These are phyloP conservation scores for Harpalus rufipes DNA, from an alignment of 2,888 invertebrate genomes.

Conservation along the genomic window DNA sequence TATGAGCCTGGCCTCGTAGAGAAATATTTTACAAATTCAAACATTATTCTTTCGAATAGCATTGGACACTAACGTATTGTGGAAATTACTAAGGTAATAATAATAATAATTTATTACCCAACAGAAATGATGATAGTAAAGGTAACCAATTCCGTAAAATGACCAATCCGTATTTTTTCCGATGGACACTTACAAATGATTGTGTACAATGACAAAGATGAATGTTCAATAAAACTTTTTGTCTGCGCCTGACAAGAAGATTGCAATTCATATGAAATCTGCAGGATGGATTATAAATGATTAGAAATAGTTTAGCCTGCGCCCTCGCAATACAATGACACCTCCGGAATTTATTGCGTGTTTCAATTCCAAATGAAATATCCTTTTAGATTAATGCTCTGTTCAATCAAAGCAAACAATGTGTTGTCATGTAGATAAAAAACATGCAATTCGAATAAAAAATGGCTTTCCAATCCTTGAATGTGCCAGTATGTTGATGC, in stretches of 20 bases:
- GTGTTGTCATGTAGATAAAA: slow-evolving; percentile 65
- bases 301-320: slow-evolving; percentile 52
- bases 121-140: slow-evolving; percentile 1
- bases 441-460: slow-evolving; percentile 30
- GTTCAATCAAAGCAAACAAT: slow-evolving; percentile 62
- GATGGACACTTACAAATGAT: slow-evolving; percentile 36
- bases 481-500: slow-evolving; percentile 55
- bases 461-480: slow-evolving; percentile 58
- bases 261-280: slow-evolving; percentile 55
- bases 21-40: neutral
- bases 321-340: slow-evolving; percentile 43
- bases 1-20: too few relatives aligned
- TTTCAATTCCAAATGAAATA: slow-evolving; percentile 56
- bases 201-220: slow-evolving; percentile 11
- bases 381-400: slow-evolving; percentile 55
- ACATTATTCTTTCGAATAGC: neutral
- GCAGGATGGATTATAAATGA: slow-evolving; percentile 43
- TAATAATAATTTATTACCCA: too few relatives aligned
- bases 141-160: slow-evolving; percentile 13
- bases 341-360: slow-evolving; percentile 45
- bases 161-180: neutral
- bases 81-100: slow-evolving; percentile 4
- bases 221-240: slow-evolving; percentile 40
- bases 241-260: slow-evolving; percentile 45
- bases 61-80: neutral